Evolutionary conservation across 2,113 vertebrate species (phyloP).

Genomic region (Rhea pennata): DNA sequence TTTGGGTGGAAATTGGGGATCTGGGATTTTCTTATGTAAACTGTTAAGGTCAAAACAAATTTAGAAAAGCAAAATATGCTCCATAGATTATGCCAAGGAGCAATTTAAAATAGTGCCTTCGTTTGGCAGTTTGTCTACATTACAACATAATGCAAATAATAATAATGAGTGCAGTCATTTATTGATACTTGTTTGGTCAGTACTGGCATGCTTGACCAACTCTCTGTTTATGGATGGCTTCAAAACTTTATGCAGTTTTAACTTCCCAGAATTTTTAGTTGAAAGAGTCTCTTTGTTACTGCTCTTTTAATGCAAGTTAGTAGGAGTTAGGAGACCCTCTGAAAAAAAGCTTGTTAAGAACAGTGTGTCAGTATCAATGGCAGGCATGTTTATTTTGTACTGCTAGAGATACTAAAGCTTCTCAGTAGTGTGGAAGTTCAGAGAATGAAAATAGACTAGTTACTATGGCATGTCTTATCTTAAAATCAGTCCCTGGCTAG

Average conservation of each 20-base stretch:
- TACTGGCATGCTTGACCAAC: background rate
- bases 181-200: background rate
- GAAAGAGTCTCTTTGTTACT: background rate
- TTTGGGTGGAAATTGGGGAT: background rate
- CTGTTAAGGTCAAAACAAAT: background rate
- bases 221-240: background rate
- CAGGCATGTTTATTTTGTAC: background rate
- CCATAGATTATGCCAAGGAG: background rate
- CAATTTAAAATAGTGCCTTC: background rate
- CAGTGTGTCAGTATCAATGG: fast-evolving
- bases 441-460: background rate
- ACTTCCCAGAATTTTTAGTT: background rate
- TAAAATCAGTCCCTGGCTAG: background rate
- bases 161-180: background rate
- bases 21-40: background rate
- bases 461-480: background rate
- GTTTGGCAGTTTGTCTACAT: background rate
- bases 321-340: fast-evolving
- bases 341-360: background rate
- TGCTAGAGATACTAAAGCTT: background rate
- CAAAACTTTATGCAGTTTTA: background rate
- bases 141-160: background rate
- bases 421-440: background rate
- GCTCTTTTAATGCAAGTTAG: background rate
- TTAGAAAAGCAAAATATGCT: background rate